Conservation (phyloP, 2,797 vertebrate genomes). For the Dendrocincla tyrannina region DNA sequence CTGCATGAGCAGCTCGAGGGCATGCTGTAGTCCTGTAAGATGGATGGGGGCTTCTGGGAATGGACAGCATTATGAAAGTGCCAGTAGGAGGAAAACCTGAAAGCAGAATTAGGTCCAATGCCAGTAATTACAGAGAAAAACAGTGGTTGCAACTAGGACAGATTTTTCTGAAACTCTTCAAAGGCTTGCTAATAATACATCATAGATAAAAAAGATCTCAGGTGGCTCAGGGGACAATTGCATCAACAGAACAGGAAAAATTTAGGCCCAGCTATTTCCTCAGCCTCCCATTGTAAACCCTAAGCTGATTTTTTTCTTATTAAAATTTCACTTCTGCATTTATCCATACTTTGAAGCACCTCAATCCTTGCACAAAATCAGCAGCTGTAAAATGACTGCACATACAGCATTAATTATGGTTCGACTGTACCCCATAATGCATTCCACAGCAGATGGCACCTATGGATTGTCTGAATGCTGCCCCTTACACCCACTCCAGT, state of each 20-base stretch:
- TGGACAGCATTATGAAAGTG: not conserved
- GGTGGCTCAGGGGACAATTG: not conserved
- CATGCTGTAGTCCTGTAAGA: not conserved
- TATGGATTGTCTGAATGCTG: not conserved
- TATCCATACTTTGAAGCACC: not conserved
- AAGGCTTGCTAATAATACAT: not conserved
- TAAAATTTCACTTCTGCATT: not conserved
- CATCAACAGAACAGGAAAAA: not conserved
- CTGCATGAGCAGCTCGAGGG: not conserved
- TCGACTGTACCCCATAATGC: fast-evolving
- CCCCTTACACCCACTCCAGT: not conserved
- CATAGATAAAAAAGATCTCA: not conserved
- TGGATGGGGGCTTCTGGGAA: not conserved
- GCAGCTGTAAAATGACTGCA: not conserved
- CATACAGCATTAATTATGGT: not conserved
- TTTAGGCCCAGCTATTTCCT: not conserved
- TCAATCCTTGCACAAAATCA: not conserved
- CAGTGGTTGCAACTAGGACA: not conserved
- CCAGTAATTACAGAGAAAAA: not conserved
- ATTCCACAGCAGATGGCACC: not conserved
- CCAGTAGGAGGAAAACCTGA: not conserved
- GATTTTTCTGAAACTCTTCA: not conserved
- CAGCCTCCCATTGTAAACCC: not conserved
- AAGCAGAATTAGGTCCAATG: not conserved
- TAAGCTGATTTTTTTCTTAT: not conserved